Conservation (phyloP, 2,797 vertebrate species). For the Argyrosomus regius region DNA sequence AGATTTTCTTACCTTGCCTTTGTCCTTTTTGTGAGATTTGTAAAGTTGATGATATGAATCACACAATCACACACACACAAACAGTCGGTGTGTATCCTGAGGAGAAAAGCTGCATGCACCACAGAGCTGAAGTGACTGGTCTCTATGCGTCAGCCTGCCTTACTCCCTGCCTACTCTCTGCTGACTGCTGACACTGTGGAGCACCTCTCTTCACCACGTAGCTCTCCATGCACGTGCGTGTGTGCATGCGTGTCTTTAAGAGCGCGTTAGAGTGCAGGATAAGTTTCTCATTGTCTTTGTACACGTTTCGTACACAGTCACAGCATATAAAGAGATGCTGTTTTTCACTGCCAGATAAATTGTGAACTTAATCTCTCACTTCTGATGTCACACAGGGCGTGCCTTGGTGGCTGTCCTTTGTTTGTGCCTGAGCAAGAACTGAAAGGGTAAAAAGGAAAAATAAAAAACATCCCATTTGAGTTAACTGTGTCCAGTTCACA, state of each 20-base stretch:
- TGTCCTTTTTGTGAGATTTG: not conserved
- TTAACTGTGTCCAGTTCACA: constrained; percentile 4
- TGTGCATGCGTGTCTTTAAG: not conserved
- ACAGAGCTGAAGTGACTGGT: constrained; percentile 32
- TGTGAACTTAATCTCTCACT: not conserved
- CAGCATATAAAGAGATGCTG: not conserved
- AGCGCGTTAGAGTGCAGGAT: not conserved
- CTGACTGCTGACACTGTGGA: constrained; percentile 19
- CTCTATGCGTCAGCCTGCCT: constrained; percentile 33
- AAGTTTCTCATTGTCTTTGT: not conserved
- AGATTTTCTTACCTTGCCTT: constrained; percentile 58
- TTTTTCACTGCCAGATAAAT: not conserved
- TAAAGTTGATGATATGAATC: constrained; percentile 6
- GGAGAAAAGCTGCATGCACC: constrained; percentile 1
- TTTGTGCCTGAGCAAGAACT: not conserved
- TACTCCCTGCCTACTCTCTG: constrained; percentile 12
- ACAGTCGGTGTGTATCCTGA: constrained; percentile 23
- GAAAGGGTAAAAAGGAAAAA: not conserved
- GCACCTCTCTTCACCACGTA: constrained; percentile 49
- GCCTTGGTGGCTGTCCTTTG: not conserved
- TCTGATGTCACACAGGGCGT: not conserved
- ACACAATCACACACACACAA: not conserved
- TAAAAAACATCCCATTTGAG: constrained; percentile 15
- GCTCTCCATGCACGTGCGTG: not conserved
- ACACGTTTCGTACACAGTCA: not conserved